Conservation (phyloP, 2,888 invertebrate species). For the Hermodice carunculata region DNA sequence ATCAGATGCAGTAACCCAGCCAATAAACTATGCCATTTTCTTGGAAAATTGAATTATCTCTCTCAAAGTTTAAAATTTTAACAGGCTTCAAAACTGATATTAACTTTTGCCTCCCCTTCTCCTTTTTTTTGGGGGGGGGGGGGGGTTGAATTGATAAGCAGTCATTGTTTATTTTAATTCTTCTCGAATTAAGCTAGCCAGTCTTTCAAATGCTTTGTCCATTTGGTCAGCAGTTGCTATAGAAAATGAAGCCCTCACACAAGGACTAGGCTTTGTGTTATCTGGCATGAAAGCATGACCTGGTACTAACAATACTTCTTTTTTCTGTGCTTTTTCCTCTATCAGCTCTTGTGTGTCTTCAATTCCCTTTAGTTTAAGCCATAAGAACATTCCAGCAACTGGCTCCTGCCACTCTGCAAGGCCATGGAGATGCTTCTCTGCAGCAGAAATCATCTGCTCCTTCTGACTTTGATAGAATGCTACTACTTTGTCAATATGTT, state of each 20-base stretch:
- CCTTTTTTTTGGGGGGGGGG: too few species aligned
- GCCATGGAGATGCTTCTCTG: constrained; percentile 75
- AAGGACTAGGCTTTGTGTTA: constrained; percentile 76
- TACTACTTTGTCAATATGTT: constrained; percentile 69
- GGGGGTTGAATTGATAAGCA: too few species aligned
- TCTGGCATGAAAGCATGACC: constrained; percentile 82
- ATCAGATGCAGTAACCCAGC: too few species aligned
- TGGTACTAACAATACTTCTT: constrained; percentile 75
- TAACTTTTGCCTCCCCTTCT: too few species aligned
- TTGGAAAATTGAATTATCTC: too few species aligned
- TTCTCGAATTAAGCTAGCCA: too few species aligned
- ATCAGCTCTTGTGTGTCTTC: constrained; percentile 82
- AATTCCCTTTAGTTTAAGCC: constrained; percentile 79
- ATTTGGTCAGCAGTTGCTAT: constrained; percentile 78
- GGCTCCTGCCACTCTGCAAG: constrained; percentile 79
- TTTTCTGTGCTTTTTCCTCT: constrained; percentile 77
- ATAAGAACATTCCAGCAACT: constrained; percentile 83
- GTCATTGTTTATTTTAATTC: too few species aligned
- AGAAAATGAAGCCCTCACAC: constrained; percentile 81
- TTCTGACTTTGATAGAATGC: constrained; percentile 77
- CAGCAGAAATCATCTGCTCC: constrained; percentile 75
- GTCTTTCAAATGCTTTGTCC: too few species aligned
- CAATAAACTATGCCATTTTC: too few species aligned
- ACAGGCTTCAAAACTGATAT: too few species aligned
- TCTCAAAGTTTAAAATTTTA: too few species aligned